Percentiles rank a stretch among this genome's conserved stretches.
Conservation (phyloP, 2,797 vertebrate species). For the Sylvia borin region DNA sequence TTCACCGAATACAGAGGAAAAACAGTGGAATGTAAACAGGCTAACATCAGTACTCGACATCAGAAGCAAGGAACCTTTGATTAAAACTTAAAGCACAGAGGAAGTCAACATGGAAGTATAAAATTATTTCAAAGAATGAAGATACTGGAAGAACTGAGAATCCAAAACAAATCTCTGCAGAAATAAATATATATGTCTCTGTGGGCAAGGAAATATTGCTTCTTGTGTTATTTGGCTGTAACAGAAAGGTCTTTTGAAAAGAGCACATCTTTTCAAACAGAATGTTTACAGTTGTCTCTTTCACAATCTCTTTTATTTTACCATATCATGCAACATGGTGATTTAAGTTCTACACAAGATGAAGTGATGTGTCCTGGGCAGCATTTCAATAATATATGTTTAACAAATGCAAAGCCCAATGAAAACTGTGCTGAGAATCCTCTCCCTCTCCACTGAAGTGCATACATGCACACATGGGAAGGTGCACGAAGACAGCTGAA, state of each 20-base stretch:
- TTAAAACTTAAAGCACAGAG: constrained; percentile 58
- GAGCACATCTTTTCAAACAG: constrained; percentile 54
- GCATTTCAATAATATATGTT: constrained; percentile 42
- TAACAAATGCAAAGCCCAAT: constrained; percentile 19
- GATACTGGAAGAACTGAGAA: constrained; percentile 3
- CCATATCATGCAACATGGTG: constrained; percentile 41
- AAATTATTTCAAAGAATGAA: constrained; percentile 48
- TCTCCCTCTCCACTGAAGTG: not conserved
- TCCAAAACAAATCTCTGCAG: constrained; percentile 48
- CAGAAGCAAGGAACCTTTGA: constrained; percentile 48
- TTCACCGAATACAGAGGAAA: constrained; percentile 23
- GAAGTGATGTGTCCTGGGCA: constrained; percentile 23
- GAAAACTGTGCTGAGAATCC: not conserved
- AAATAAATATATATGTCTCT: constrained; percentile 36
- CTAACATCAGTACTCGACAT: constrained; percentile 52
- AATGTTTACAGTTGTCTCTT: constrained; percentile 62
- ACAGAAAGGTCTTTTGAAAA: constrained; percentile 53
- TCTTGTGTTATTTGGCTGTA: constrained; percentile 41
- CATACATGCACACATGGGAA: not conserved
- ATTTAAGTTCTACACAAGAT: constrained; percentile 32
- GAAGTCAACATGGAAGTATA: constrained; percentile 45
- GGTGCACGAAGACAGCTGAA: constrained; percentile 17
- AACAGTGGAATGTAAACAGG: constrained; percentile 56
- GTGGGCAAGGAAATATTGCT: not conserved
- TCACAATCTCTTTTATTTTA: constrained; percentile 58